Base-by-base conservation (phyloP, 2,113 vertebrate genomes). In the Trochalopteron elliotii region DNA sequence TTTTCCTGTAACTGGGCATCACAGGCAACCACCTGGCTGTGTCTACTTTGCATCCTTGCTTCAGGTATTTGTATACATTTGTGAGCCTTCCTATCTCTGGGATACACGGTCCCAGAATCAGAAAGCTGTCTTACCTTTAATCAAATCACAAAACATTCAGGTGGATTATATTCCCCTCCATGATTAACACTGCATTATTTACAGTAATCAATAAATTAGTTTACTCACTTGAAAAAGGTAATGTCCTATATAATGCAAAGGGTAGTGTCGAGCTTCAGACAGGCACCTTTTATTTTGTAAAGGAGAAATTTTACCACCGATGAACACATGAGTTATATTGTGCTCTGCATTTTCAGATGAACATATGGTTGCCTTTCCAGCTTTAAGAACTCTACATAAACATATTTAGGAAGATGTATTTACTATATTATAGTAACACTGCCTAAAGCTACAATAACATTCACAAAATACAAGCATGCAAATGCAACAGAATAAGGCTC, bases 151-250 rank as follows among this genome's bases (percentile, higher is more conserved):
- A 71, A 71, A 60, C 5, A 53, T 20, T 52, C 33, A 85, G 24
- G 33, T 17, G 21, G 10, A 85, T 44, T 10, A 53, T 16, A 86
- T 22, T 35, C 5, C 10, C 11, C 28, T 64, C 35, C 49, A 28
- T 37, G 42, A 77, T 57, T 79, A 91, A 76, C 28, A 31, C 17
- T 2, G 2, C 5, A 55, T 49, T 72, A 49, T 50, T 70, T 45
- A 75, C 3, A 61, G 17, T 33, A 37, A 87, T n/a, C 8, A 65
- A 24, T 56, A 90, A 78, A 44, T 88, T 31, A 78, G 50, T 84
- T 91, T 92, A 96, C 97, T 98, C 98, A 99, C 99, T 98, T 98
- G 98, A 97, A 99, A 98, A 67, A 99, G 98, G 97, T 99, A 99
- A 90, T 97, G 97, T 75, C 98, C 98, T 68, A 99, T 94, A 94